These are phyloP conservation scores for Acrocyrtus sp. DNA, from an alignment of 2,888 invertebrate species.

Conservation along the genomic window DNA sequence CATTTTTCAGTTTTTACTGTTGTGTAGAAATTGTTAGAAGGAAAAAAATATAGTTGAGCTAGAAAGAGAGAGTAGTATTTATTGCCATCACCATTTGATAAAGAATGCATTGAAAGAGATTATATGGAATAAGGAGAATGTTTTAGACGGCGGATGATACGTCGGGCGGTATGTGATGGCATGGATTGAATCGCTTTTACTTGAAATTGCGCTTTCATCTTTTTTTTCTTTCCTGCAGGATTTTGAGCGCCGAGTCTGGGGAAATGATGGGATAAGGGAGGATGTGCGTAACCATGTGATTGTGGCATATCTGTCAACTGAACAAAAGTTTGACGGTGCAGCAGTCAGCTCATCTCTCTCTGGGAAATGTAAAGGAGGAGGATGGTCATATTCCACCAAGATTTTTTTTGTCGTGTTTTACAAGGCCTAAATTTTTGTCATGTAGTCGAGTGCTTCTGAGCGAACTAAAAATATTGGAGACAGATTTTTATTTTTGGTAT, in stretches of 20 bases:
- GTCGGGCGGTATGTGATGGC: too few species aligned
- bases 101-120: constrained; percentile 38
- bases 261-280: too few species aligned
- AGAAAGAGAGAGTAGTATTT: too few species aligned
- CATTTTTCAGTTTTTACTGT: too few species aligned
- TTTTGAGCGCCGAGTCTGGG: too few species aligned
- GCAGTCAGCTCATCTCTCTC: background rate
- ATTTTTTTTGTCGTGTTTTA: constrained; percentile 16
- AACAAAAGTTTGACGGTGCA: background rate
- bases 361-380: background rate
- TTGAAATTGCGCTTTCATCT: too few species aligned
- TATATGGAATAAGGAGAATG: constrained; percentile 21
- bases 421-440: constrained; percentile 15
- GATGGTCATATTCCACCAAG: background rate
- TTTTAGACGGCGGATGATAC: constrained; percentile 36
- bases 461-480: background rate
- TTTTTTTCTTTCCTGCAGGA: too few species aligned
- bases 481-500: background rate
- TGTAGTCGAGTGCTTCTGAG: background rate
- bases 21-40: too few species aligned
- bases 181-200: too few species aligned
- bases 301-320: constrained; percentile 36
- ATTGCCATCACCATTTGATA: constrained; percentile 41
- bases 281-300: too few species aligned
- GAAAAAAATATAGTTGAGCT: too few species aligned